These are phyloP conservation scores for Polylopha cassiicola DNA, from an alignment of 2,888 invertebrate species.

Conservation along the genomic window DNA sequence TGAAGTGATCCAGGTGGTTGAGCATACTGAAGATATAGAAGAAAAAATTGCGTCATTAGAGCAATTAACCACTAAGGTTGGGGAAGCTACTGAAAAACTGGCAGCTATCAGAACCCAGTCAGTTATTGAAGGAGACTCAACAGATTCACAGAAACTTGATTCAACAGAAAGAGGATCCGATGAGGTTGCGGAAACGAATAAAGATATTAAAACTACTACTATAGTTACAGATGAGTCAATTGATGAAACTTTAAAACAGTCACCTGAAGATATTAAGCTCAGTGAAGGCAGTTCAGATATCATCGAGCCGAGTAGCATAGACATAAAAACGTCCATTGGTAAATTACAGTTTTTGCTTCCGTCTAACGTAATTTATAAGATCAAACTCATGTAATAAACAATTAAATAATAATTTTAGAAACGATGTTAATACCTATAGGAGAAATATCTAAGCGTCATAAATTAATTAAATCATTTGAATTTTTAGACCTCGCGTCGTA, in stretches of 20 bases:
- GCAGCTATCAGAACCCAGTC: constrained; percentile 17
- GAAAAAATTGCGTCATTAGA: constrained; percentile 10
- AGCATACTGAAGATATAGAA: constrained; percentile 1
- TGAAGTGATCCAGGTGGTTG: background rate
- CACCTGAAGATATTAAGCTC: background rate
- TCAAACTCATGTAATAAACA: background rate
- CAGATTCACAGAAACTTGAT: background rate
- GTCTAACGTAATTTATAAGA: background rate
- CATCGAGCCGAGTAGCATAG: background rate
- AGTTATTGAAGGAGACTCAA: constrained; percentile 10
- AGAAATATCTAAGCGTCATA: too few species aligned
- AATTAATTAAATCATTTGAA: too few species aligned
- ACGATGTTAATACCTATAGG: background rate
- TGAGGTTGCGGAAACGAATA: background rate
- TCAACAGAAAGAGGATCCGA: background rate
- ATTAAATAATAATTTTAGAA: background rate
- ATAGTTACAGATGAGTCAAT: background rate
- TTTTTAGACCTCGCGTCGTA: too few species aligned
- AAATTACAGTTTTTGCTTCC: constrained; percentile 3
- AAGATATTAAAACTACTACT: background rate
- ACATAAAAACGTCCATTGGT: constrained; percentile 16
- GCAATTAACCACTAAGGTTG: constrained; percentile 7
- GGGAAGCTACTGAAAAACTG: constrained; percentile 15
- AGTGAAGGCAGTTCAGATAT: background rate
- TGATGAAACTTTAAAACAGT: too few species aligned